Evolutionary conservation across 2,113 vertebrate species (phyloP).

Genomic region (Falco punctatus): DNA sequence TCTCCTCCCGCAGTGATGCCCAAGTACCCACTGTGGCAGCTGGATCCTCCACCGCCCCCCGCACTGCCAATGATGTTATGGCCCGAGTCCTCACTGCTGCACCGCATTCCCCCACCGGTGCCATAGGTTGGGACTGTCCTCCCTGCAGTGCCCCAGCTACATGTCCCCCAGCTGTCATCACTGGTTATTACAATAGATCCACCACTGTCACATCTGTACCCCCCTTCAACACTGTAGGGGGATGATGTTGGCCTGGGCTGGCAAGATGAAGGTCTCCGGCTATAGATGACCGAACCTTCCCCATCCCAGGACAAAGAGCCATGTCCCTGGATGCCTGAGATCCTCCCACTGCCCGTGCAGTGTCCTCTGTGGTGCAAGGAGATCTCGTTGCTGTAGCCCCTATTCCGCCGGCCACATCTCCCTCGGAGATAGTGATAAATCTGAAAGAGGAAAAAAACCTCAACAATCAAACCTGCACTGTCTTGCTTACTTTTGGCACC

Average conservation of each 20-base stretch:
- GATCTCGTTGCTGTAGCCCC: conserved; percentile 7
- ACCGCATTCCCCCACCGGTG: rapidly evolving
- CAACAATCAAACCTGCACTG: rapidly evolving
- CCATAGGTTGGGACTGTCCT: not conserved
- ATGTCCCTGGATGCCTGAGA: not conserved
- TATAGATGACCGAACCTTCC: not conserved
- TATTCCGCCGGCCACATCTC: not conserved
- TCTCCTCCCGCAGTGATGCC: rapidly evolving
- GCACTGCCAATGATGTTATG: rapidly evolving
- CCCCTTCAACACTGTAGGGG: not conserved
- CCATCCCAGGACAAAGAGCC: not conserved
- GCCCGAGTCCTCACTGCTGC: not conserved
- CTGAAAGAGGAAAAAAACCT: not conserved
- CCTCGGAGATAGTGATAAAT: not conserved
- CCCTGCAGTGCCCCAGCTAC: rapidly evolving
- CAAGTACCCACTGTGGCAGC: rapidly evolving
- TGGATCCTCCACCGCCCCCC: rapidly evolving
- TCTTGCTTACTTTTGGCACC: not conserved
- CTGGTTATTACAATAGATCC: not conserved
- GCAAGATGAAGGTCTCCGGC: not conserved
- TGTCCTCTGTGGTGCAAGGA: not conserved
- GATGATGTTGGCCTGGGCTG: not conserved
- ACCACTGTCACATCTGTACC: rapidly evolving
- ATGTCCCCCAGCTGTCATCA: rapidly evolving
- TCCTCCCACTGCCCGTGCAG: not conserved